Evolutionary conservation across 2,113 vertebrate genomes (phyloP), one percentile per base, ranked within the genome.

Genomic region (Synchiropus splendidus): DNA sequence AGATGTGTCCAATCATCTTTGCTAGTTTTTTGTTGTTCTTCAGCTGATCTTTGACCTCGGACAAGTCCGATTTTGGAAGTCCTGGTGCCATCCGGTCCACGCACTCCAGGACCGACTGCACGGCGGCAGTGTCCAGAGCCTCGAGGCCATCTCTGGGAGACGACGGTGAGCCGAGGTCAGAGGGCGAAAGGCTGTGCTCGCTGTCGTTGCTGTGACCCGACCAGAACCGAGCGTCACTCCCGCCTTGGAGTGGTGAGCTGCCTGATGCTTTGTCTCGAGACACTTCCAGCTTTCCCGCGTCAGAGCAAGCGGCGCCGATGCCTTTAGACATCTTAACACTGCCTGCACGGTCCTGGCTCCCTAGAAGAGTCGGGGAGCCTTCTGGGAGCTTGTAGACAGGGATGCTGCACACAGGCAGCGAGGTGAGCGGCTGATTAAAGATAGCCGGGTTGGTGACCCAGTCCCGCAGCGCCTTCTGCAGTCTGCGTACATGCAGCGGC

Each of bases 1-100:
- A 94, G 82, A 99, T 97, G 80, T 98, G 94, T 18, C 94, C 89
- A 2, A 99, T 90, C 93, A 97, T 96, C 76, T 95, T 97, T 46
- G 89, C 91, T 68, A 99, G 76, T 64, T 98, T 99, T 81, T 95
- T 98, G 83, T 98, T 97, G 63, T 73, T 87, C 81, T 90, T 92
- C 39, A 98, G 81, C 52, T 95, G 87, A 60, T 96, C 93, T 51
- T 82, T 89, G 46, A 93, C 87, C 57, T 95, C 92, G 0, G 57
- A 77, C 0, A 79, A 68, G 78, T 92, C 91, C 11, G 83, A 79
- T 67, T 86, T 90, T 3, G 89, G 83, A 42, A 96, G 84, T 0
- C 88, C 87, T 0, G 88, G 86, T 2, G 86, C 83, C 89, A 98
- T 88, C 13, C 93, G 80, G 56, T 98, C 94, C 41, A 98, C 94